Evolutionary conservation across 2,113 vertebrate species (phyloP).

Genomic region (Rhea americana): DNA sequence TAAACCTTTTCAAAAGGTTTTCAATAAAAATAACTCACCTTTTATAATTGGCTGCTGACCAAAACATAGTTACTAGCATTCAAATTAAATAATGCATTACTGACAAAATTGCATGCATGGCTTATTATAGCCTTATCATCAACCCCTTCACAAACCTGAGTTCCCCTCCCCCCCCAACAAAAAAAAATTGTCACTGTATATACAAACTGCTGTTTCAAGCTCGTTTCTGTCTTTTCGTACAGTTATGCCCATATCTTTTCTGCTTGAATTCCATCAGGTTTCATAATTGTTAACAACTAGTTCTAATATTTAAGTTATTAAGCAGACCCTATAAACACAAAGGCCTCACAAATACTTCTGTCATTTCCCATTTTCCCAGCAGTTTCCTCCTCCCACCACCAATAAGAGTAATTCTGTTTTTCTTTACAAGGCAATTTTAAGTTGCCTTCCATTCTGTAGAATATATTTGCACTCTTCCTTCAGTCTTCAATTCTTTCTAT

Average conservation of each 20-base stretch:
- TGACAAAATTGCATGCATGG: neutral
- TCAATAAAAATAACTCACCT: no score
- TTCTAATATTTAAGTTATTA: neutral
- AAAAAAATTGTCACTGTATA: neutral
- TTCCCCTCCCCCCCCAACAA: neutral
- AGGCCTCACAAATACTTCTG: neutral
- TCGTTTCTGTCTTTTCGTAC: neutral
- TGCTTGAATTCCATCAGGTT: neutral
- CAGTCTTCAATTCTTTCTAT: neutral
- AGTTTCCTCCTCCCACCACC: neutral
- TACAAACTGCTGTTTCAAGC: neutral
- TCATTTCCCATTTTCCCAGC: neutral
- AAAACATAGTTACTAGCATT: neutral
- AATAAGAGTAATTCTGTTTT: fast-evolving
- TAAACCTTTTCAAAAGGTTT: no score
- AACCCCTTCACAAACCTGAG: neutral
- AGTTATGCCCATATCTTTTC: no score
- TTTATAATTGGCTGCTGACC: neutral
- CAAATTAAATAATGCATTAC: neutral
- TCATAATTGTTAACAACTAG: neutral
- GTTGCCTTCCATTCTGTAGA: neutral
- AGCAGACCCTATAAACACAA: neutral
- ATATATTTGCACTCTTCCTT: neutral
- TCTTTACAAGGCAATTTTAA: neutral
- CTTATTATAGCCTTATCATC: neutral